A percentile compares a stretch with the other conserved stretches of the same genome.
Conservation (phyloP, 2,888 invertebrate species). For the Drosophila percnosoma region DNA sequence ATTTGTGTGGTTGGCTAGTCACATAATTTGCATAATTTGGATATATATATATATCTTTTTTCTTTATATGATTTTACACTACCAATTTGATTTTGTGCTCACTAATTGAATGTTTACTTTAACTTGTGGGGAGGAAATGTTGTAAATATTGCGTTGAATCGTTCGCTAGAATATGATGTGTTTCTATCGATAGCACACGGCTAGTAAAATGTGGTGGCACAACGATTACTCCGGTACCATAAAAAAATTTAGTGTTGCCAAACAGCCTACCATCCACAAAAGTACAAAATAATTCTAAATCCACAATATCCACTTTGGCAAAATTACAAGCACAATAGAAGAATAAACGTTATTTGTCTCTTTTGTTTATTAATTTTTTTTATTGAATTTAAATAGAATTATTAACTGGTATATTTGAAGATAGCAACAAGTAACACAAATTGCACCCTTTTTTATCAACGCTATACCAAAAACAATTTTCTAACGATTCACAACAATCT, state of each 20-base stretch:
- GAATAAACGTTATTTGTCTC: constrained; percentile 26
- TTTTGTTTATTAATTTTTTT: constrained; percentile 2
- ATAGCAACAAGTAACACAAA: constrained; percentile 78
- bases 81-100: constrained; percentile 4
- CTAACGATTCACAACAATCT: constrained; percentile 76
- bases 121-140: constrained; percentile 21
- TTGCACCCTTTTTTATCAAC: constrained; percentile 52
- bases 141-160: constrained; percentile 50
- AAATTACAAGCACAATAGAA: background rate
- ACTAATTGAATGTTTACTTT: constrained; percentile 37
- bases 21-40: constrained; percentile 14
- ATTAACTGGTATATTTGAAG: constrained; percentile 73
- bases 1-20: constrained; percentile 14
- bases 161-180: constrained; percentile 29
- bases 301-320: background rate
- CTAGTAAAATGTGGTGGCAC: constrained; percentile 18
- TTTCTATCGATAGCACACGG: constrained; percentile 32
- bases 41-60: background rate
- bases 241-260: constrained; percentile 19
- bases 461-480: constrained; percentile 71
- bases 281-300: background rate
- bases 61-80: background rate
- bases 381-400: constrained; percentile 74
- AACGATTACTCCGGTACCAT: constrained; percentile 15
- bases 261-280: background rate